A percentile compares a stretch with the other conserved stretches of the same genome.
phyloP scores from a whole-genome alignment of 2,113 vertebrate genomes.

The Percina caprodes region DNA sequence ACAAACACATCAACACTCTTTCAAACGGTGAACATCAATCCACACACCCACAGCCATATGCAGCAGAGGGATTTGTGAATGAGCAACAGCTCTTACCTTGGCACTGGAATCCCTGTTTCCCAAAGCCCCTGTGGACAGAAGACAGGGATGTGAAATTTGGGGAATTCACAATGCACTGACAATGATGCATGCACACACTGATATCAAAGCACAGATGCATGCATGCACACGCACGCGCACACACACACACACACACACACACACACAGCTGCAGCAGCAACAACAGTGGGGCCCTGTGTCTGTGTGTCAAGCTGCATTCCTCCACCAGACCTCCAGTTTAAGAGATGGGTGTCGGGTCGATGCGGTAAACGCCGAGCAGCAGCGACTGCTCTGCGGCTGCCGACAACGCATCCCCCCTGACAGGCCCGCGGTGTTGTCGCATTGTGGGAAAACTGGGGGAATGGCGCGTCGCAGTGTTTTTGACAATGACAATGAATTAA shows the following conservation, averaged over 20 bases:
- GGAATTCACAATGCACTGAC: constrained; percentile 26
- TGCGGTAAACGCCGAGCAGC: constrained; percentile 67
- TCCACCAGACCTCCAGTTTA: constrained; percentile 59
- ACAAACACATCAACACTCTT: constrained; percentile 43
- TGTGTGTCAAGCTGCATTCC: constrained; percentile 71
- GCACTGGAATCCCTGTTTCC: constrained; percentile 84
- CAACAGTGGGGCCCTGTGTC: constrained; percentile 56
- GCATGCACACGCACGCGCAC: background rate
- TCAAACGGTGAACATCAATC: constrained; percentile 58
- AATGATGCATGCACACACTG: constrained; percentile 23
- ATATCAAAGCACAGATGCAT: constrained; percentile 36
- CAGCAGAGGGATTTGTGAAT: constrained; percentile 66
- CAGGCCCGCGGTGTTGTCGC: constrained; percentile 66
- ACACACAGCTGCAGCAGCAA: constrained; percentile 28
- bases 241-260: constrained; percentile 20
- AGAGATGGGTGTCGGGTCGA: constrained; percentile 57
- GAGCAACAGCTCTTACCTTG: constrained; percentile 79
- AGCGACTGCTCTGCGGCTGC: constrained; percentile 43
- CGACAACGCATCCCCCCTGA: constrained; percentile 19
- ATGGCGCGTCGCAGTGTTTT: constrained; percentile 69
- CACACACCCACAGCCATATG: constrained; percentile 68
- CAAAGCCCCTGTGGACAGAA: constrained; percentile 81
- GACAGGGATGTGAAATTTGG: constrained; percentile 45
- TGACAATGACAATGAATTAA: constrained; percentile 57
- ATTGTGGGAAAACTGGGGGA: constrained; percentile 46